These are phyloP conservation scores for Ochropacha duplaris DNA, from an alignment of 2,888 invertebrate species.

Conservation along the genomic window DNA sequence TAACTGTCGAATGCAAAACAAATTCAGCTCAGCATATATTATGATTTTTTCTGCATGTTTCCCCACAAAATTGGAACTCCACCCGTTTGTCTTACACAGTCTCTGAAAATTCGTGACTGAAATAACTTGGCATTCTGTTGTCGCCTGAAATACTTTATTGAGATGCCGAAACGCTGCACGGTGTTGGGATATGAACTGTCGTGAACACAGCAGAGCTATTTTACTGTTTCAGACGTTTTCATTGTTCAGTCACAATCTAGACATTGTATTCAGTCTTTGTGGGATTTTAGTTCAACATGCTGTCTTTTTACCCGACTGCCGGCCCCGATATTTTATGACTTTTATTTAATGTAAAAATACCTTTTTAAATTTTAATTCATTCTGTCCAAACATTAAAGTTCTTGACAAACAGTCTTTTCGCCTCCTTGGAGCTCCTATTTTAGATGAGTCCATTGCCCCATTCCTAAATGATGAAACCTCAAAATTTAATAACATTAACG, in stretches of 20 bases:
- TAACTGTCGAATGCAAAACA: conserved; percentile 26
- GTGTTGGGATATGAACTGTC: conserved; percentile 49
- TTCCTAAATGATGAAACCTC: too few relatives aligned
- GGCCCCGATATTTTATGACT: too few relatives aligned
- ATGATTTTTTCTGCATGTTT: conserved; percentile 30
- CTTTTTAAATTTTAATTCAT: too few relatives aligned
- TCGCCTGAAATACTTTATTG: conserved; percentile 42
- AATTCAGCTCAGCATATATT: conserved; percentile 24
- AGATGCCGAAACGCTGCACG: conserved; percentile 38
- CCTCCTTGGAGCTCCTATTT: too few relatives aligned
- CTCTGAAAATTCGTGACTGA: conserved; percentile 65
- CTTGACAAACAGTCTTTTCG: too few relatives aligned
- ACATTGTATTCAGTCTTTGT: not conserved
- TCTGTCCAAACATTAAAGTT: too few relatives aligned
- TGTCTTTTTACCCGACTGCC: too few relatives aligned
- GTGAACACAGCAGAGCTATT: not conserved
- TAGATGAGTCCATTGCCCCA: too few relatives aligned
- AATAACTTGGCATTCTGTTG: conserved; percentile 40
- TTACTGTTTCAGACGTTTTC: not conserved
- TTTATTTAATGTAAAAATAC: too few relatives aligned
- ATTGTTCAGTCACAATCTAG: not conserved
- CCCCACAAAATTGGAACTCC: conserved; percentile 8
- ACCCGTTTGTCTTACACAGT: conserved; percentile 58
- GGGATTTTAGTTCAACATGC: not conserved
- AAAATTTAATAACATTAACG: too few relatives aligned